A percentile compares a stretch with the other conserved stretches of the same genome.
These are phyloP conservation scores for Altica lythri DNA, from an alignment of 2,888 invertebrate species.

Conservation along the genomic window DNA sequence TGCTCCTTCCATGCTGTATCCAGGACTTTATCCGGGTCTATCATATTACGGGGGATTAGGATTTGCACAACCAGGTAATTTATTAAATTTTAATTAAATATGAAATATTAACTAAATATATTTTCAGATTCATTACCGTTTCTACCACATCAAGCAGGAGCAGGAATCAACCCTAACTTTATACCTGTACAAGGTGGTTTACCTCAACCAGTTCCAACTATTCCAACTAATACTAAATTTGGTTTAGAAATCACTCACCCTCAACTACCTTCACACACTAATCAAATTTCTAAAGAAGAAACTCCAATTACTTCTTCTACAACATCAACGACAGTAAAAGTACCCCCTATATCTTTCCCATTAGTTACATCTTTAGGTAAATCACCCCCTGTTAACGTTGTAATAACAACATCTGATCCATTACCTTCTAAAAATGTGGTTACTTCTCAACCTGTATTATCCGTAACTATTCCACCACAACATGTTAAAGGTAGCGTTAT, in stretches of 20 bases:
- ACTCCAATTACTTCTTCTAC: conserved; percentile 14
- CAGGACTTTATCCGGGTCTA: conserved; percentile 48
- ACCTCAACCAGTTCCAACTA: conserved; percentile 20
- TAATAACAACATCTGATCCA: conserved; percentile 81
- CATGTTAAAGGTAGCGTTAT: conserved; percentile 64
- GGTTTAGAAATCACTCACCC: background rate
- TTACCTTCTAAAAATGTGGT: conserved; percentile 65
- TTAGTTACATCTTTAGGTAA: conserved; percentile 44
- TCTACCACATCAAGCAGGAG: conserved; percentile 37
- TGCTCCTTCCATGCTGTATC: conserved; percentile 51
- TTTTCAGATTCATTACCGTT: conserved; percentile 33
- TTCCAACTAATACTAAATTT: background rate
- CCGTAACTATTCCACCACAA: conserved; percentile 81
- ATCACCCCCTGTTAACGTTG: conserved; percentile 75
- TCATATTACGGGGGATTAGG: conserved; percentile 51
- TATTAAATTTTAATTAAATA: no score
- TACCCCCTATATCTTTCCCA: background rate
- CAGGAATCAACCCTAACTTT: no score
- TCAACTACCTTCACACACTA: background rate
- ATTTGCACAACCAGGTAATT: conserved; percentile 49
- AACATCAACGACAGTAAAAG: conserved; percentile 4
- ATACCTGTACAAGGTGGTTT: conserved; percentile 17
- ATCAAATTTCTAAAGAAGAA: conserved; percentile 21
- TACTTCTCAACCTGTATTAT: conserved; percentile 67
- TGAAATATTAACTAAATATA: background rate